Evolutionary conservation across 2,113 vertebrate species (phyloP), one percentile per base, ranked within the genome.

Genomic region (Nannospalax galili): DNA sequence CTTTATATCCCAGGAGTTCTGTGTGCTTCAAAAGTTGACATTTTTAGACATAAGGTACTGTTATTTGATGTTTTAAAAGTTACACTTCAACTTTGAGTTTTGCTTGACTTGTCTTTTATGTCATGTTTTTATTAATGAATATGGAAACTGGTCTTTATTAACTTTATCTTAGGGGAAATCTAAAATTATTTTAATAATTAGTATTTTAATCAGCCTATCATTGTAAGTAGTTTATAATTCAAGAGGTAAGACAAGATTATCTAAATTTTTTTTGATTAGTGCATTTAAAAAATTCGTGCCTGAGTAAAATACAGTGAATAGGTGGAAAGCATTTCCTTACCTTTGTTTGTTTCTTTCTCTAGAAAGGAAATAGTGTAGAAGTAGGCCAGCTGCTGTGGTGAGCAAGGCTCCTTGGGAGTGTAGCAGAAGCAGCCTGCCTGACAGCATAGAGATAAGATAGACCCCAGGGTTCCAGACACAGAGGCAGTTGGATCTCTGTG

Each of bases 11-110:
- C 92, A 96, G 3, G 98, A 98, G 78, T 96, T 99, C 45, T 99
- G 99, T 96, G 80, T 97, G 92, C 98, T 99, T 89, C 98, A 98
- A 10, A 99, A 98, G 30, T 85, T 99, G 93, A 98, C 97, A 42
- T 99, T 99, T 97, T 97, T 99, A 78, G 99, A 99, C 98, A 93
- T 99, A 97, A 99, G 99, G 99, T 99, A 98, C 72, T 87, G 2
- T 80, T 60, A 48, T 35, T 95, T 95, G 16, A 56, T 40, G 90
- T 94, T 82, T 93, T n/a, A 37, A 79, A 45, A 56, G 32, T 94
- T 91, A 37, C 35, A 77, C 52, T 7, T 94, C 56, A 7, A 85
- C 64, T 90, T 94, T 88, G 64, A 82, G 6, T 75, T 88, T 82
- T n/a, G n/a, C n/a, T n/a, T n/a, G n/a, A 87, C 52, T 84, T 84